Percentiles rank a stretch among this genome's conserved stretches.
These are phyloP conservation scores for Catagonus wagneri DNA, from an alignment of 2,113 vertebrate species.

Conservation along the genomic window DNA sequence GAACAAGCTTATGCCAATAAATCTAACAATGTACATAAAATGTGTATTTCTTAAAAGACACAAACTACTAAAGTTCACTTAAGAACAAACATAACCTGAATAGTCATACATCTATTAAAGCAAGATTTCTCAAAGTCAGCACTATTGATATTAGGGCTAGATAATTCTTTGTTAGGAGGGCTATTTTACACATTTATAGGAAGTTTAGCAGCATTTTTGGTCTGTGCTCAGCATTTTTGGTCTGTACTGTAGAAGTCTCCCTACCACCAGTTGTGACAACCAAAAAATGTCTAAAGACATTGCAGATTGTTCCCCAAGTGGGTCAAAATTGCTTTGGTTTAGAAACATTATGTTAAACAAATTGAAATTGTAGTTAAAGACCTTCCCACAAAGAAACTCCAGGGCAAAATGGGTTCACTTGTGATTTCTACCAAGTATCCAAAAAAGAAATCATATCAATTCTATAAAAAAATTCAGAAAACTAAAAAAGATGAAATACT, in stretches of 20 bases:
- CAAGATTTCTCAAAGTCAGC: not conserved
- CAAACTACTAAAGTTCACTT: not conserved
- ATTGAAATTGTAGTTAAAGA: not conserved
- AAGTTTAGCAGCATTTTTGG: not conserved
- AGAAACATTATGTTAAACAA: not conserved
- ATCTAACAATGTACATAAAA: not conserved
- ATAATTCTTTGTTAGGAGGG: not conserved
- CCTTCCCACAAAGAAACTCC: not conserved
- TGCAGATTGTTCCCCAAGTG: not conserved
- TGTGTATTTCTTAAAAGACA: not conserved
- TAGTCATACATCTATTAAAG: not conserved
- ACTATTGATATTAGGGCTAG: not conserved
- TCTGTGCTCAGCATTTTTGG: not conserved
- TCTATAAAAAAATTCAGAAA: not conserved
- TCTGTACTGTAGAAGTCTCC: not conserved
- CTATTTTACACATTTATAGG: not conserved
- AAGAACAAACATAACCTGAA: not conserved
- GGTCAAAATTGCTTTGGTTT: not conserved
- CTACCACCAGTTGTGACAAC: not conserved
- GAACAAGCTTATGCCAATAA: not conserved
- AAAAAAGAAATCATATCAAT: not conserved
- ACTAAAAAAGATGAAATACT: not conserved
- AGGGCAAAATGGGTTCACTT: not conserved
- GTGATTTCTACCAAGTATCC: not conserved
- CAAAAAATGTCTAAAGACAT: not conserved